These are phyloP conservation scores for Ferdinandea cuprea DNA, from an alignment of 2,888 invertebrate species.

Conservation along the genomic window DNA sequence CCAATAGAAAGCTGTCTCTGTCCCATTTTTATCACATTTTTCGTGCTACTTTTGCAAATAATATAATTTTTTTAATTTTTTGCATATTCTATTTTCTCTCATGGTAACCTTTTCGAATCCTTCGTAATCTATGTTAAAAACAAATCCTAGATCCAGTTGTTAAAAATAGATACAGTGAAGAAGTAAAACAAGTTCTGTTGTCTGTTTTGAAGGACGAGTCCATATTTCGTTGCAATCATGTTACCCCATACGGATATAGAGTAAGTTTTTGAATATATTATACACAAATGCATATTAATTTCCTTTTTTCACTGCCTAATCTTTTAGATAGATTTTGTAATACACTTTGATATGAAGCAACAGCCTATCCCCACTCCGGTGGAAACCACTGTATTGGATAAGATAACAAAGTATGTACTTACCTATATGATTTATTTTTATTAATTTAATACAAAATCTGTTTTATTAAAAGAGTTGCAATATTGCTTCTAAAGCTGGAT, in stretches of 20 bases:
- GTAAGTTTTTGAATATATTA: conserved; percentile 62
- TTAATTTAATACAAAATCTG: neutral
- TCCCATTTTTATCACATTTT: no score
- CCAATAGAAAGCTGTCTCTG: no score
- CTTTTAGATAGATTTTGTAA: conserved; percentile 81
- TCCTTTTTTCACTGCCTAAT: neutral
- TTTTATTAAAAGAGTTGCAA: conserved; percentile 81
- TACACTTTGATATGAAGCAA: conserved; percentile 80
- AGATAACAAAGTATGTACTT: conserved; percentile 80
- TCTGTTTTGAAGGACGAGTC: conserved; percentile 78
- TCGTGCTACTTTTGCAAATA: no score
- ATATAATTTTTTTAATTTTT: neutral
- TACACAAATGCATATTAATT: neutral
- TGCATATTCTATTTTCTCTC: neutral
- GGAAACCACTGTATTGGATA: conserved; percentile 80
- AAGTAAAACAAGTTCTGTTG: conserved; percentile 78
- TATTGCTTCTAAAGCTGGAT: conserved; percentile 83
- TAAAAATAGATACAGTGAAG: conserved; percentile 76
- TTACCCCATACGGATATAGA: conserved; percentile 82
- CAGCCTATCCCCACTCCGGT: conserved; percentile 77
- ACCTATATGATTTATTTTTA: neutral
- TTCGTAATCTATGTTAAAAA: neutral
- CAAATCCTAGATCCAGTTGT: conserved; percentile 65
- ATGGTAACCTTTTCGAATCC: neutral
- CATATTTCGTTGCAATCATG: conserved; percentile 80